A percentile compares a stretch with the other conserved stretches of the same genome.
Conservation (phyloP, 2,113 vertebrate species). For the Chloropsis cyanopogon region DNA sequence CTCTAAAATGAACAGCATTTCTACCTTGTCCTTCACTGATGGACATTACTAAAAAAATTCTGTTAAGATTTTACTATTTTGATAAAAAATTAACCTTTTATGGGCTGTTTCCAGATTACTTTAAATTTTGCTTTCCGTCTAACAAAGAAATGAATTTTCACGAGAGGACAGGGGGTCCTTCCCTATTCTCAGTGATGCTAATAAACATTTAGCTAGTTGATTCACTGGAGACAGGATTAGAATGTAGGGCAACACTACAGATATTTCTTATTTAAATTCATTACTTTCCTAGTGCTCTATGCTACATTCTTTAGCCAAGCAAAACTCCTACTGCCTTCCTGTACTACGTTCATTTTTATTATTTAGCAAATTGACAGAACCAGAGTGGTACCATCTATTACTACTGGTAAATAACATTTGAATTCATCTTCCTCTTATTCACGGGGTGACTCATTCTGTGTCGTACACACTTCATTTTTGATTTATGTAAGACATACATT, state of each 20-base stretch:
- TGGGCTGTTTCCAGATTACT: neutral
- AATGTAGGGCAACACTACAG: neutral
- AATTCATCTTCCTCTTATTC: conserved; percentile 63
- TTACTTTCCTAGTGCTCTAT: neutral
- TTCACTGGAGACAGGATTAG: neutral
- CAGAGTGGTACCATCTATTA: conserved; percentile 43
- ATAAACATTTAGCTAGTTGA: neutral
- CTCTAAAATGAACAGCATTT: neutral
- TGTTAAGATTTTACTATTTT: neutral
- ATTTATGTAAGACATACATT: conserved; percentile 66
- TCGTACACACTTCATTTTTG: conserved; percentile 70
- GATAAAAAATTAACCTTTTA: neutral
- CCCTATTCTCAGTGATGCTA: neutral
- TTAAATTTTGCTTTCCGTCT: neutral
- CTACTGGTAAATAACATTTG: conserved; percentile 58
- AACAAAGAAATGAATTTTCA: neutral
- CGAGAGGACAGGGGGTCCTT: neutral
- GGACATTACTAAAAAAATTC: neutral
- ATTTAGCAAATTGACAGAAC: conserved; percentile 47
- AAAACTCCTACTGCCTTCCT: conserved; percentile 54
- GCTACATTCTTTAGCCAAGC: conserved; percentile 5
- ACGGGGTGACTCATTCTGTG: conserved; percentile 67
- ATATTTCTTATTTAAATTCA: conserved; percentile 19
- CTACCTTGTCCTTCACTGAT: neutral
- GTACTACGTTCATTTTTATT: conserved; percentile 22